Evolutionary conservation across 37 sponge, comb jelly and placozoan species (phyloP).

Genomic region (Amphimedon queenslandica): DNA sequence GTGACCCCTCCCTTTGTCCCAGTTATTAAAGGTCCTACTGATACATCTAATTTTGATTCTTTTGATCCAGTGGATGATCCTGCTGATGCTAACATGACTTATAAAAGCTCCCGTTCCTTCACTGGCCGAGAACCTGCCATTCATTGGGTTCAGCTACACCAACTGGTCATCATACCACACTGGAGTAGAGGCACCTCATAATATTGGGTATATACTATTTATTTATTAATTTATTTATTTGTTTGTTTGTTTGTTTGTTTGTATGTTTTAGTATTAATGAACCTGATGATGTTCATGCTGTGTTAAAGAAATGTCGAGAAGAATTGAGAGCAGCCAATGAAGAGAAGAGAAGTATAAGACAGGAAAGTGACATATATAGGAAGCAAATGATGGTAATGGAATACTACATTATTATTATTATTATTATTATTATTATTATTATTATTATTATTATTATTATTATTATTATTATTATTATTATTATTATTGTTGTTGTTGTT

Average conservation of each 20-base stretch:
- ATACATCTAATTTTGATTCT: conserved; percentile 82
- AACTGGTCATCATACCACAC: background rate
- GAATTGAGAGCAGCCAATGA: conserved; percentile 35
- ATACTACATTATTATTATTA: no score
- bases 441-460: no score
- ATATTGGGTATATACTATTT: no score
- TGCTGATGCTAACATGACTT: background rate
- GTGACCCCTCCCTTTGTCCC: conserved; percentile 81
- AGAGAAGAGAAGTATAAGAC: conserved; percentile 33
- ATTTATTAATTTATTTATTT: no score
- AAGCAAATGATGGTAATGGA: conserved; percentile 49
- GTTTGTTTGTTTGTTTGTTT: no score
- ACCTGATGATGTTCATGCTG: conserved; percentile 7
- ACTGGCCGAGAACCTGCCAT: conserved; percentile 72
- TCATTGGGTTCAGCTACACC: conserved; percentile 91
- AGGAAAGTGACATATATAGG: conserved; percentile 55
- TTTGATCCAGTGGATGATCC: conserved; percentile 37
- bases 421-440: no score
- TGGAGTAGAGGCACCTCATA: no score
- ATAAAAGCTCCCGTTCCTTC: conserved; percentile 25
- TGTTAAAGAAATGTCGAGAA: conserved; percentile 19
- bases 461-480: no score
- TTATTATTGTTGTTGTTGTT: no score
- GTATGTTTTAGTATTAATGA: no score
- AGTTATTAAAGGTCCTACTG: conserved; percentile 42